Evolutionary conservation across 23 tunicate species (phyloP).

Genomic region (Clavelina lepadiformis): DNA sequence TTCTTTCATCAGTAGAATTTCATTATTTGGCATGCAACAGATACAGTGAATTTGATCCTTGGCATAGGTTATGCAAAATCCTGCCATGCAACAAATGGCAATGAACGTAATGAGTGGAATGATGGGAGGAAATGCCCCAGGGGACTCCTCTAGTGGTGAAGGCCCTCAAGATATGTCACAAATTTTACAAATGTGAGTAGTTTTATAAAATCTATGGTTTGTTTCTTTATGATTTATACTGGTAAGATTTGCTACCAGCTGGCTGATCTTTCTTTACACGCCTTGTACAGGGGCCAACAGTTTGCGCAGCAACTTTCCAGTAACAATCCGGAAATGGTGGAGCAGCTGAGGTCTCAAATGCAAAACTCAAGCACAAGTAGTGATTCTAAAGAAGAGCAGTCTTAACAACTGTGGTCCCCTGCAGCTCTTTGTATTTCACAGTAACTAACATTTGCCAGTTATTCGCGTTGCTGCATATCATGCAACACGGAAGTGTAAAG

Average conservation of each 20-base stretch:
- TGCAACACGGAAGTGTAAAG: no score
- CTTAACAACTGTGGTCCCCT: no score
- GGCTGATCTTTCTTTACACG: background rate
- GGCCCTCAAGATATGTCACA: conserved; percentile 30
- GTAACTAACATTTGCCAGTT: no score
- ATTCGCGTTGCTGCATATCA: no score
- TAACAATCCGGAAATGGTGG: conserved; percentile 76
- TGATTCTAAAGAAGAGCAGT: no score
- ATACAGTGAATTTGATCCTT: no score
- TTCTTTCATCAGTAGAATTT: background rate
- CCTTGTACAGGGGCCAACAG: conserved; percentile 78
- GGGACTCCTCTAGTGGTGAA: conserved; percentile 10
- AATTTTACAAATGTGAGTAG: conserved; percentile 55
- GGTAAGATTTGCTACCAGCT: no score
- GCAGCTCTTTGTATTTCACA: no score
- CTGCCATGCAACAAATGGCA: conserved; percentile 90
- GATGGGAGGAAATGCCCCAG: conserved; percentile 50
- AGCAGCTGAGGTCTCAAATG: conserved; percentile 53
- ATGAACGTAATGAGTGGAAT: conserved; percentile 82
- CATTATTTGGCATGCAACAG: background rate
- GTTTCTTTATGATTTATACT: no score
- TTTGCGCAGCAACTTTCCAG: conserved; percentile 71
- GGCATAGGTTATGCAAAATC: conserved; percentile 81
- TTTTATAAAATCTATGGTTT: no score
- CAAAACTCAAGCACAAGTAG: background rate